A percentile compares a stretch with the other conserved stretches of the same genome.
Evolutionary conservation across 1,140 invertebrate species (phyloP).

Genomic region (Macrotrachela quadricornifera): DNA sequence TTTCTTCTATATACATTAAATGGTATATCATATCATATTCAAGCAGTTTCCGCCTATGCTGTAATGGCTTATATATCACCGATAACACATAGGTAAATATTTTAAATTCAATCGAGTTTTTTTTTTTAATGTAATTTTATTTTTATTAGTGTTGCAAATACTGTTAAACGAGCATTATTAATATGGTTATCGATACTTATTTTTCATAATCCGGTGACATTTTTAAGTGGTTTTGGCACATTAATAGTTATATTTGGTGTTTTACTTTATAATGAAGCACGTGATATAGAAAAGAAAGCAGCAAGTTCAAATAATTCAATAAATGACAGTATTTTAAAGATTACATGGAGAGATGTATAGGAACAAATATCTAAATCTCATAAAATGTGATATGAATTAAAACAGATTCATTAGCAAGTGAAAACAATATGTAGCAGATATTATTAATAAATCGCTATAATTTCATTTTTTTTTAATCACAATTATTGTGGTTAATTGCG

Average conservation of each 20-base stretch:
- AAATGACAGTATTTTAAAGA: no score
- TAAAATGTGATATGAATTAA: no score
- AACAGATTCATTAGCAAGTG: no score
- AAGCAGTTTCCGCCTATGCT: constrained; percentile 63
- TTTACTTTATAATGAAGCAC: constrained; percentile 45
- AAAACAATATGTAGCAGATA: no score
- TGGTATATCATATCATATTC: constrained; percentile 61
- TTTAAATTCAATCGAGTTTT: background rate
- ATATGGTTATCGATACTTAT: constrained; percentile 60
- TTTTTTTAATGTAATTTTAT: constrained; percentile 10
- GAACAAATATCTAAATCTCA: no score
- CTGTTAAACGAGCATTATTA: constrained; percentile 55
- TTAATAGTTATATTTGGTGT: constrained; percentile 51
- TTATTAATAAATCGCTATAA: no score
- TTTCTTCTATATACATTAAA: constrained; percentile 46
- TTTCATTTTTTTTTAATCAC: no score
- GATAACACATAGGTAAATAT: constrained; percentile 55
- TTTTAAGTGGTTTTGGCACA: constrained; percentile 52
- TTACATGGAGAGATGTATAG: no score
- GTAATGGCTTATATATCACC: constrained; percentile 65
- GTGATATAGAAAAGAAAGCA: constrained; percentile 12
- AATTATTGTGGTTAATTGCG: no score
- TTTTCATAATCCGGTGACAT: constrained; percentile 55
- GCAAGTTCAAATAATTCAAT: background rate
- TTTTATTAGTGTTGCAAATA: constrained; percentile 55